Base-by-base conservation (phyloP, 1,140 invertebrate genomes). In the Meteorus sp. region DNA sequence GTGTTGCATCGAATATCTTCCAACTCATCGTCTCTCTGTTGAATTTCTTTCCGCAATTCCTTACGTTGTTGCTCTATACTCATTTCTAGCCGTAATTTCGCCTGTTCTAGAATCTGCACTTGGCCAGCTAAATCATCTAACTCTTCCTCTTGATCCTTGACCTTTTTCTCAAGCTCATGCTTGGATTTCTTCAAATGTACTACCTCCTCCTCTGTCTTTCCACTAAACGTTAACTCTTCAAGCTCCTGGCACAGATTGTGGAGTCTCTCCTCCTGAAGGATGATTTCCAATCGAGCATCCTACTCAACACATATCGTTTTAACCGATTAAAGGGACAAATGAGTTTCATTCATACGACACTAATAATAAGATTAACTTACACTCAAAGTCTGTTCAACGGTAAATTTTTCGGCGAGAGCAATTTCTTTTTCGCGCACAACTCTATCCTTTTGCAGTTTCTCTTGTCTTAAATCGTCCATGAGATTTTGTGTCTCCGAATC, bases 81-180 rank as follows among this genome's bases (percentile, higher is more conserved):
- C 94, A 97, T 97, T 74, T 97, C 94, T 33, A 97, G 79, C 0
- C 92, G 83, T 5, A 96, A 79, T 75, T 97, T 97, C 1, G 93
- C 90, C 72, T 91, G 91, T 72, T 95, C 92, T 60, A 95, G 76
- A 51, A 94, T 78, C 80, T 91, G 87, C 67, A 91, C 87, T 75
- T 94, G 94, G 25, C 92, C 94, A 0, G 94, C 94, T 62, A 96
- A 82, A 69, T 97, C 94, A 72, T 98, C 95, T 20, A 97, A 79
- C 72, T 97, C 95, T 76, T 97, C 95, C 69, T 97, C 94, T 81
- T 96, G 94, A 69, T 97, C 94, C 68, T 93, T 89, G 2, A 88
- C 75, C 59, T 92, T 89, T 27, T 89, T 84, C 70, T 97, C 93
- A n/a, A 94, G 81, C 47, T 97, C 94, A 68, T 92, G 87, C 69